These are phyloP conservation scores for Eupelmus urozonus DNA, from an alignment of 2,888 invertebrate genomes.

Conservation along the genomic window DNA sequence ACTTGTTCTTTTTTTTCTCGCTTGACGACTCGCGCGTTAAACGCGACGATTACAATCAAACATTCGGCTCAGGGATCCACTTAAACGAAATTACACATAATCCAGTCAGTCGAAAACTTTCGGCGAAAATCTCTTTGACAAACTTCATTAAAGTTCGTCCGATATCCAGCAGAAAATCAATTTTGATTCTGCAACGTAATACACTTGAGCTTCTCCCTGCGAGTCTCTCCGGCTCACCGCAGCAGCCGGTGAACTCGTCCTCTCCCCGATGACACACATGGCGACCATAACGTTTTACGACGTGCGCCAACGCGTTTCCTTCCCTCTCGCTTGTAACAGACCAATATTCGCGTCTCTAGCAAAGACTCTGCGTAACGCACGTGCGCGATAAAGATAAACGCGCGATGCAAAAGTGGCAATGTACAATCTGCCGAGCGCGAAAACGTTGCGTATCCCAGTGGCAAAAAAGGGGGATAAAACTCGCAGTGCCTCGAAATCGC, in stretches of 20 bases:
- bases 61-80: too few relatives aligned
- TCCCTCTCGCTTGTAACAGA: too few relatives aligned
- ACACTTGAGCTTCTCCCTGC: too few relatives aligned
- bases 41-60: too few relatives aligned
- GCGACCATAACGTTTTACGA: conserved; percentile 7
- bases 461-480: too few relatives aligned
- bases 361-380: too few relatives aligned
- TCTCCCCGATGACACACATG: too few relatives aligned
- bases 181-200: not conserved
- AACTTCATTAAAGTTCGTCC: not conserved
- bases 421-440: not conserved
- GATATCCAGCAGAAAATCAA: not conserved
- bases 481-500: conserved; percentile 2
- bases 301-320: not conserved
- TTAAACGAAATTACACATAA: too few relatives aligned
- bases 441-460: not conserved
- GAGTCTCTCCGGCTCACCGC: not conserved
- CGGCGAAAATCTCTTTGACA: not conserved
- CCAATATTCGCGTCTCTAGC: too few relatives aligned
- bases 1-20: not conserved
- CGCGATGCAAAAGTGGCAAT: too few relatives aligned
- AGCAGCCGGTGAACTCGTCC: not conserved
- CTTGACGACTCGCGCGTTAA: not conserved
- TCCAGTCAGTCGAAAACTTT: too few relatives aligned
- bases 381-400: too few relatives aligned